A percentile compares a stretch with the other conserved stretches of the same genome.
Conservation (phyloP, 2,888 invertebrate genomes). For the Phortica magna region DNA sequence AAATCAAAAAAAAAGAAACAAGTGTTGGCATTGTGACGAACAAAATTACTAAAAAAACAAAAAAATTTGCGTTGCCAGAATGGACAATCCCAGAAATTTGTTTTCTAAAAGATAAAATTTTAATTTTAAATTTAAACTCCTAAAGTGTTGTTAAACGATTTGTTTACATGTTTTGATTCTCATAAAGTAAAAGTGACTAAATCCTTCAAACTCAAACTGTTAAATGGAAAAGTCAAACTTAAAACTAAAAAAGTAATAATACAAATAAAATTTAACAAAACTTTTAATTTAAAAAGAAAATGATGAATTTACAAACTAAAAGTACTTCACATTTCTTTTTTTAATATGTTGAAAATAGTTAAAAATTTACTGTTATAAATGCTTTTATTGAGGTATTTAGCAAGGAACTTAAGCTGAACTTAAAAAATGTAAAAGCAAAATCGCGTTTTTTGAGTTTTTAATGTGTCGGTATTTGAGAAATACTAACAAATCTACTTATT, state of each 20-base stretch:
- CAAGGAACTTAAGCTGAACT: background rate
- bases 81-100: conserved; percentile 64
- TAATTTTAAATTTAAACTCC: conserved; percentile 12
- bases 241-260: conserved; percentile 18
- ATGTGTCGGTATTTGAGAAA: background rate
- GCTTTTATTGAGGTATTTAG: conserved; percentile 15
- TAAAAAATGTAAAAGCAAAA: background rate
- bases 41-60: conserved; percentile 21
- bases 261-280: conserved; percentile 13
- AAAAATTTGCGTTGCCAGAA: conserved; percentile 69
- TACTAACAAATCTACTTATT: background rate
- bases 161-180: background rate
- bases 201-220: conserved; percentile 2
- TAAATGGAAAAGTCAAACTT: conserved; percentile 19
- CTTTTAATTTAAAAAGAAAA: background rate
- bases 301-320: background rate
- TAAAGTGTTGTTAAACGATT: background rate
- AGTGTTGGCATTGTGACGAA: background rate
- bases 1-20: background rate
- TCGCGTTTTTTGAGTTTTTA: background rate
- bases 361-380: conserved; percentile 9
- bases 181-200: background rate
- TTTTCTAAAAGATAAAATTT: conserved; percentile 9
- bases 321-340: conserved; percentile 41
- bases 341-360: background rate